These are phyloP conservation scores for Forficula auricularia DNA, from an alignment of 1,140 invertebrate genomes.

Conservation along the genomic window DNA sequence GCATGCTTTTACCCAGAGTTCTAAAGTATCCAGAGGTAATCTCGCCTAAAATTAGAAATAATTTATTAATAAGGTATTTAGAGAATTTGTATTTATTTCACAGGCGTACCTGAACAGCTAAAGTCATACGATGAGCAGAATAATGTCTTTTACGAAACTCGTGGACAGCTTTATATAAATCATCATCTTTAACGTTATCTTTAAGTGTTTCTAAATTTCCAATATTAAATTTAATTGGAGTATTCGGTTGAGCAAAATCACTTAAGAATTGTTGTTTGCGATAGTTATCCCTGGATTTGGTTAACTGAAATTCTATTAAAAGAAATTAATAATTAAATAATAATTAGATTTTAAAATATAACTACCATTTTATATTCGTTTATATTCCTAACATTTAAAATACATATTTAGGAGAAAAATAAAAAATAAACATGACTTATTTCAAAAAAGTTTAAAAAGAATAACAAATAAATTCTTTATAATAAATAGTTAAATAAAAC, in stretches of 20 bases:
- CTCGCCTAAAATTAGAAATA: slow-evolving; percentile 36
- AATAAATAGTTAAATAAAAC: no score
- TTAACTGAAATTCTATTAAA: slow-evolving; percentile 53
- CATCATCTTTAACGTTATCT: slow-evolving; percentile 43
- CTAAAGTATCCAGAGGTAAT: slow-evolving; percentile 54
- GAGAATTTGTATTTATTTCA: no score
- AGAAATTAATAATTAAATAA: slow-evolving; percentile 2
- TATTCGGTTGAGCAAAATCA: slow-evolving; percentile 40
- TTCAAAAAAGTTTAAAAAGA: no score
- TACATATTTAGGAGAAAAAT: no score
- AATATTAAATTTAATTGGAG: slow-evolving; percentile 67
- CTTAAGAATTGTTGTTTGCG: slow-evolving; percentile 57
- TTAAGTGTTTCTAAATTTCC: slow-evolving; percentile 64
- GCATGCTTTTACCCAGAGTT: slow-evolving; percentile 41
- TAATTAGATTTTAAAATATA: background rate
- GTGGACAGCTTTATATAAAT: slow-evolving; percentile 45
- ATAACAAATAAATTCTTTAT: no score
- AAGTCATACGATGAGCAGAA: slow-evolving; percentile 73
- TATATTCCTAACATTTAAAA: no score
- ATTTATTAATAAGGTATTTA: no score
- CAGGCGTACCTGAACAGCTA: slow-evolving; percentile 47
- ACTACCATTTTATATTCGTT: no score
- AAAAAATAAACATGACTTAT: no score
- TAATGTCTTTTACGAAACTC: slow-evolving; percentile 70
- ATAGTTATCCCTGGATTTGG: slow-evolving; percentile 42